Conservation (phyloP, 2,888 invertebrate genomes). For the Epirrita christyi region DNA sequence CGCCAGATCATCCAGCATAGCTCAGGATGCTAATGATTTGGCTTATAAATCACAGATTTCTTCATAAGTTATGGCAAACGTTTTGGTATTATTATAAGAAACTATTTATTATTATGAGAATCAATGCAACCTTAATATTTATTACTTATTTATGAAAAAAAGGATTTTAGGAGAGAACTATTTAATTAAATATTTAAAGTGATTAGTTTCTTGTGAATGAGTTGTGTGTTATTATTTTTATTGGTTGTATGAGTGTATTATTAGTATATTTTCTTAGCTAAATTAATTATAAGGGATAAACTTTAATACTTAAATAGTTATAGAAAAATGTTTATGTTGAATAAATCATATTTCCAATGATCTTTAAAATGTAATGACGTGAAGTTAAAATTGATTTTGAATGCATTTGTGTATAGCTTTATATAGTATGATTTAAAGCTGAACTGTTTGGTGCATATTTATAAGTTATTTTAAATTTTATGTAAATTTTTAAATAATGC, state of each 20-base stretch:
- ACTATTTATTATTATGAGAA: too few relatives aligned
- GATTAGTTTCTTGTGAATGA: background rate
- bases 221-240: conserved; percentile 1
- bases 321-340: background rate
- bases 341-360: conserved; percentile 53
- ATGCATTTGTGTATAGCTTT: conserved; percentile 42
- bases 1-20: conserved; percentile 73
- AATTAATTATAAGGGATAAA: background rate
- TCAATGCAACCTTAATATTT: too few relatives aligned
- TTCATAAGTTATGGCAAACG: conserved; percentile 47
- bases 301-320: conserved; percentile 1
- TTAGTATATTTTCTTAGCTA: background rate
- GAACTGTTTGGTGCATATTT: conserved; percentile 70
- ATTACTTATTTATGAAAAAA: too few relatives aligned
- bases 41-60: conserved; percentile 89
- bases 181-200: background rate
- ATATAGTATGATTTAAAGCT: conserved; percentile 53
- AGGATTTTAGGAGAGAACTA: background rate
- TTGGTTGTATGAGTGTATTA: background rate
- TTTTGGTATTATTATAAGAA: conserved; percentile 7
- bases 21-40: conserved; percentile 87
- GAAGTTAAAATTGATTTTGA: background rate
- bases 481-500: conserved; percentile 33
- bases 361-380: conserved; percentile 42
- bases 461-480: conserved; percentile 27